Conservation (phyloP, 2,113 vertebrate species). For the Octodon degus region DNA sequence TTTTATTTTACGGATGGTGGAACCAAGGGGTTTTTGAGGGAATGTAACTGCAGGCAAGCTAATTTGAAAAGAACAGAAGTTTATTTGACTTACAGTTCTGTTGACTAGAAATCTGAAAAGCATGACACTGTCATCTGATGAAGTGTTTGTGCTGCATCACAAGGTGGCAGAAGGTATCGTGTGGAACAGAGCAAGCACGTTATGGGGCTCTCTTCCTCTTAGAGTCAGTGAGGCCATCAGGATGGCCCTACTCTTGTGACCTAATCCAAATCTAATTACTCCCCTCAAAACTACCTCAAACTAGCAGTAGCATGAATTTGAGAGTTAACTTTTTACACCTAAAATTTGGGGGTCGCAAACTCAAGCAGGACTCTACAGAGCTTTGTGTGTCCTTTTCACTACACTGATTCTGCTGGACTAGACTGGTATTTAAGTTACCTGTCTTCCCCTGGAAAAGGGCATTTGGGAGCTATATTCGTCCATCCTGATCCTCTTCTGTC, state of each 20-base stretch:
- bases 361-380: neutral
- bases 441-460: neutral
- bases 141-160: neutral
- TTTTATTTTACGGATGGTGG: neutral
- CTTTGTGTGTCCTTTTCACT: neutral
- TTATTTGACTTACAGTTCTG: neutral
- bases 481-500: neutral
- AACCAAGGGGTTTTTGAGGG: neutral
- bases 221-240: neutral
- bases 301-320: neutral
- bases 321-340: neutral
- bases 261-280: neutral
- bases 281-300: neutral
- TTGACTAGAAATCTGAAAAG: neutral
- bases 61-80: neutral
- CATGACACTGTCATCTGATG: neutral
- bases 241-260: too few relatives aligned
- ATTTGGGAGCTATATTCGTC: neutral
- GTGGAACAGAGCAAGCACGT: too few relatives aligned
- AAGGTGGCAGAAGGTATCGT: neutral
- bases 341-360: neutral
- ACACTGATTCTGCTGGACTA: too few relatives aligned
- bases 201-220: neutral
- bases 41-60: neutral
- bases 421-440: neutral